These are phyloP conservation scores for Atherinosoma microstoma DNA, from an alignment of 2,797 vertebrate genomes.

Conservation along the genomic window DNA sequence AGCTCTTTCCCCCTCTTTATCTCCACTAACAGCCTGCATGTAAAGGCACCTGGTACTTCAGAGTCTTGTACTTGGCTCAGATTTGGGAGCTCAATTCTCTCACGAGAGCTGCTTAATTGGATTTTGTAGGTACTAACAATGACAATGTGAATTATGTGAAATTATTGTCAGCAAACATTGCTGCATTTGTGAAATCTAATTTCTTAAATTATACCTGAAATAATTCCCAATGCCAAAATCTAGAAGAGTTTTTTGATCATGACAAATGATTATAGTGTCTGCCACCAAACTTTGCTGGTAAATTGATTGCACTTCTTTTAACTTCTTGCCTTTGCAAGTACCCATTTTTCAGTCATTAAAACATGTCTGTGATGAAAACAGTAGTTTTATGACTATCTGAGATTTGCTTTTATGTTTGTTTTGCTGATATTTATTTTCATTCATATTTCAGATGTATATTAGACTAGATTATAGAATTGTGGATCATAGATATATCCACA, in stretches of 20 bases:
- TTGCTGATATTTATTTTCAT: neutral
- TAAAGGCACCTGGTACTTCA: neutral
- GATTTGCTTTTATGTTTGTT: neutral
- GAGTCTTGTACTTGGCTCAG: neutral
- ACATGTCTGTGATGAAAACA: neutral
- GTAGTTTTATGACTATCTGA: neutral
- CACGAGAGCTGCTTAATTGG: neutral
- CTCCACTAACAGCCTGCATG: neutral
- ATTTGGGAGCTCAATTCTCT: neutral
- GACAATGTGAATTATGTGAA: neutral
- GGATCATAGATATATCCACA: no score
- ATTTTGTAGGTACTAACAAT: neutral
- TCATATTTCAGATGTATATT: neutral
- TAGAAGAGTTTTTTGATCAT: neutral
- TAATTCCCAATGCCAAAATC: neutral
- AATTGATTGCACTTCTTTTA: neutral
- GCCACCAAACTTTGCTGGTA: neutral
- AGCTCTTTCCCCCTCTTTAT: neutral
- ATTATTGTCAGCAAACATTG: neutral
- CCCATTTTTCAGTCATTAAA: slow-evolving; percentile 5
- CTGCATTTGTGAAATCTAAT: slow-evolving; percentile 1
- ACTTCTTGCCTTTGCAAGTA: neutral
- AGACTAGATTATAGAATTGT: neutral
- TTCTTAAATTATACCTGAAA: neutral
- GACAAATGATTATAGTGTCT: neutral